A percentile compares a stretch with the other conserved stretches of the same genome.
Evolutionary conservation across 2,797 vertebrate genomes (phyloP).

Genomic region (Phataginus tetradactyla): DNA sequence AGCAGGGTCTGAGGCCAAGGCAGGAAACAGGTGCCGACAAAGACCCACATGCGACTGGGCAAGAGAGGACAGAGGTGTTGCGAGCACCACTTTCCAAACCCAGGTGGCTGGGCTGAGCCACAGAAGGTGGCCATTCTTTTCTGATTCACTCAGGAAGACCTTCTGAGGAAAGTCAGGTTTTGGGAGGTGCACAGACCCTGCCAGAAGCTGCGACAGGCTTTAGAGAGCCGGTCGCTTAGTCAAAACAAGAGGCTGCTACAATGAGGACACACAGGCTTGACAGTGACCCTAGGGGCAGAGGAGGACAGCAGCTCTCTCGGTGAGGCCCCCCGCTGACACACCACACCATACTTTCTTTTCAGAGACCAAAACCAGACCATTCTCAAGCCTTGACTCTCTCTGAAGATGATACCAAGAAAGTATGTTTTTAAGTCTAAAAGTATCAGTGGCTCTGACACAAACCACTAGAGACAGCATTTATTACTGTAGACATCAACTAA

Average conservation of each 20-base stretch:
- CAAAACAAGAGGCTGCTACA: neutral
- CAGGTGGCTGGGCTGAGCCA: neutral
- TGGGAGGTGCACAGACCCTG: neutral
- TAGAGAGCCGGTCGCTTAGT: neutral
- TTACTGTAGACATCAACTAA: slow-evolving; percentile 30
- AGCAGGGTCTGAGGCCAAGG: neutral
- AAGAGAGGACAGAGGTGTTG: neutral
- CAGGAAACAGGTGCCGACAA: neutral
- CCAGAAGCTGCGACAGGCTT: neutral
- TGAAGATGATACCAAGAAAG: neutral
- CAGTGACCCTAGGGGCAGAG: neutral
- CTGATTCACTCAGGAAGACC: slow-evolving; percentile 11
- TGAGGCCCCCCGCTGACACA: neutral
- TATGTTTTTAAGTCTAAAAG: neutral
- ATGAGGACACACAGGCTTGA: neutral
- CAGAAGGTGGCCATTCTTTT: neutral
- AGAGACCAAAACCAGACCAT: neutral
- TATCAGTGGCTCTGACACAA: neutral
- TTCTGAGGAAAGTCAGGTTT: neutral
- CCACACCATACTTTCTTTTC: neutral
- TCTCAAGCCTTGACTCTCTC: neutral
- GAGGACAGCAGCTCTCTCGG: neutral
- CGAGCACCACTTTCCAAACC: neutral
- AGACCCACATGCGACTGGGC: neutral
- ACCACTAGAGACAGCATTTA: neutral